Base-by-base conservation (phyloP, 2,888 invertebrate species). In the Sminthurides aquaticus region DNA sequence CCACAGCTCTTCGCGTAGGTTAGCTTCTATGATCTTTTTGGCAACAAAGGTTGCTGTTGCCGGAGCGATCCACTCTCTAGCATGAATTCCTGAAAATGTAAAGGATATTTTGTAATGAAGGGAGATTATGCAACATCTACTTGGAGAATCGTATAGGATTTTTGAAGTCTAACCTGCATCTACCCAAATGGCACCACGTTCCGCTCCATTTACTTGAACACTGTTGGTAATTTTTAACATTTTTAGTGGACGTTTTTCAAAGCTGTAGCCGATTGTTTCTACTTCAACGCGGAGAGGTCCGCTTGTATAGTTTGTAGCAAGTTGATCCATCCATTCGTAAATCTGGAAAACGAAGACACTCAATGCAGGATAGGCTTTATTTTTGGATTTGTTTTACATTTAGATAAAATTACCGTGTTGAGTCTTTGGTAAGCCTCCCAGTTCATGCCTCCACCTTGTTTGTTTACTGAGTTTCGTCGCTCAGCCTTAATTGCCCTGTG, bases 41-140 rank as follows among this genome's bases (percentile, higher is more conserved):
- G 87, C 79, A 74, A 87, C 85, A 84, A 86, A 89, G 26, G 87
- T 85, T 49, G 87, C 85, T 0, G 87, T 86, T 0, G 90, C 89
- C 0, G 89, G 87, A 1, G 88, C 83, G 71, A 90, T 88, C 90
- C 91, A 96, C 81, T 96, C 96, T 25, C 95, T 83, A 0, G 91
- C 89, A 75, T 93, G 92, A 70, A 91, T 91, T n/a, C 90, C 80
- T 79, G 59, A 8, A 60, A 60, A 11, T 1, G 24, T n/a, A n/a
- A n/a, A n/a, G n/a, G n/a, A n/a, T n/a, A n/a, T n/a, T n/a, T n/a
- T n/a, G n/a, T 15, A 2, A 8, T 24, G 55, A 52, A 8, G 22
- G 26, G 26, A 24, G 24, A 25, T 3, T 55, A 24, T 3, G 26
- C 15, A 15, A 43, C 8, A 43, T 43, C 8, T 8, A 49, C 22